phyloP scores from a whole-genome alignment of 2,888 invertebrate species.

The Meloe dianella region DNA sequence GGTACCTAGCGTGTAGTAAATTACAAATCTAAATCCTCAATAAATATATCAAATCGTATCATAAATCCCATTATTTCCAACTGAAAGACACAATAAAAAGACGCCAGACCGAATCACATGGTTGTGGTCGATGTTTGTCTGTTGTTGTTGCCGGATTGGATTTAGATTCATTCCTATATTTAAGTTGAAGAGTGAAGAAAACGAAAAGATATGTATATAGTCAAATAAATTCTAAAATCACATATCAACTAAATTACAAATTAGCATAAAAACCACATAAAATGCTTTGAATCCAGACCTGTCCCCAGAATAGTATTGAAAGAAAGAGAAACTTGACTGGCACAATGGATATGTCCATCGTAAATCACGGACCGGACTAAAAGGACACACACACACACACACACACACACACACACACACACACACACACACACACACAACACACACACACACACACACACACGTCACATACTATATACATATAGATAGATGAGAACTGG shows the following conservation, averaged over 20 bases:
- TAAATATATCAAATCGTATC: constrained; percentile 54
- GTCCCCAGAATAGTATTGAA: constrained; percentile 36
- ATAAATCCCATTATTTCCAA: constrained; percentile 52
- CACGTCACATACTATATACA: neutral
- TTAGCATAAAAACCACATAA: constrained; percentile 61
- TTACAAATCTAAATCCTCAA: constrained; percentile 53
- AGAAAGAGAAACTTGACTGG: constrained; percentile 54
- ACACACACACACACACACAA: constrained; percentile 5
- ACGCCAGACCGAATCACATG: constrained; percentile 25
- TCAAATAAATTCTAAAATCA: constrained; percentile 49
- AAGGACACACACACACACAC: constrained; percentile 7
- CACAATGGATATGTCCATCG: constrained; percentile 58
- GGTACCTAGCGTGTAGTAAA: constrained; percentile 42
- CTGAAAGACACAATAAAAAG: constrained; percentile 38
- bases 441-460: constrained; percentile 3
- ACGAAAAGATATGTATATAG: constrained; percentile 21
- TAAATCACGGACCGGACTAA: constrained; percentile 53
- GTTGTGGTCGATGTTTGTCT: constrained; percentile 10
- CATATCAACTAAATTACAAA: constrained; percentile 54
- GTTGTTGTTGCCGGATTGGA: constrained; percentile 1
- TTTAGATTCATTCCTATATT: constrained; percentile 7
- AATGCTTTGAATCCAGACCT: constrained; percentile 54
- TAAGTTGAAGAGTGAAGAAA: constrained; percentile 18
- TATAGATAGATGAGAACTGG: constrained; percentile 10
- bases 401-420: constrained; percentile 5